Base-by-base conservation (phyloP, 1,140 invertebrate species). In the Odontomachus brunneus region DNA sequence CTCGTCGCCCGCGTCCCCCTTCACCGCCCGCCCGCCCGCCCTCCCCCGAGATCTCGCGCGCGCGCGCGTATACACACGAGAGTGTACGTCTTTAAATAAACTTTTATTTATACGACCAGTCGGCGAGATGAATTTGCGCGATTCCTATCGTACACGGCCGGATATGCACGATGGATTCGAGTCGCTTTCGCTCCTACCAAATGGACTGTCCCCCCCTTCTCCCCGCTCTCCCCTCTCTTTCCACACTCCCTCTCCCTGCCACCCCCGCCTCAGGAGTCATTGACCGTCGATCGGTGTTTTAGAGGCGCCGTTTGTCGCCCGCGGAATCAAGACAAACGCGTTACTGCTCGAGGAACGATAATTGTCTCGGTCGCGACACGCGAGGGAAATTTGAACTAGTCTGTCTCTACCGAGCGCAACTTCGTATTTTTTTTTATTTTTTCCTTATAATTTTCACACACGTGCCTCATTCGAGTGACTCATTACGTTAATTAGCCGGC, bases 21-120 rank as follows among this genome's bases (percentile, higher is more conserved):
- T 62, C 75, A 3, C 22, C 24, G 19, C 24, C 38, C 73, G 65
- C 19, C 7, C 63, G 7, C 15, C 22, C 71, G 48, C 75, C 26
- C 84, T 65, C 60, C 38, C 73, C 12, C 49, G 24, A 51, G 80
- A 63, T 82, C 73, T 59, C 73, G n/a, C 71, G 82, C 55, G 66
- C 55, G 66, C 84, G 53, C 67, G 73, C 66, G 48, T 24, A 48
- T 73, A 80, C 69, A 74, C 49, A 74, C 81, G 71, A 74, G 75
- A 71, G 82, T 80, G 84, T 92, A 92, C 87, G 90, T 93, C 92
- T 94, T 93, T 94, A 93, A 93, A 93, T 94, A 93, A 94, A 93
- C 91, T 93, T 94, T 94, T 93, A 93, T 94, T 94, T 93, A 93
- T 93, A 93, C 87, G 90, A 91, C 90, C 87, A 87, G 88, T 85